Evolutionary conservation across 2,888 invertebrate species (phyloP).

Genomic region (Spisula solida): DNA sequence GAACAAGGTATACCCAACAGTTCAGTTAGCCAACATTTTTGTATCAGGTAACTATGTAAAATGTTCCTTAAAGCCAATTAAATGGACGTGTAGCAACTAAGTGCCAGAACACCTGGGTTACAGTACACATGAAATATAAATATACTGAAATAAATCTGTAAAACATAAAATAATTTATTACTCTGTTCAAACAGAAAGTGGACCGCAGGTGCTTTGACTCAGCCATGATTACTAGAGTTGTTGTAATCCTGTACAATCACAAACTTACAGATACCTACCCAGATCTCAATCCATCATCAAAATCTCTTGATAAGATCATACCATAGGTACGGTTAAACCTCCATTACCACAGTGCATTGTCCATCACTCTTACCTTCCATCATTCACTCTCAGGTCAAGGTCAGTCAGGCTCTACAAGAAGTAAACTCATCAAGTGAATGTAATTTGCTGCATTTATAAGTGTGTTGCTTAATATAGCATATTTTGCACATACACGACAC

Average conservation of each 20-base stretch:
- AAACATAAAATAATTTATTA: neutral
- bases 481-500: too few species aligned
- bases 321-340: neutral
- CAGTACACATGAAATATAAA: neutral
- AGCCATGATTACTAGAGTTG: neutral
- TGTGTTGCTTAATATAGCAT: too few species aligned
- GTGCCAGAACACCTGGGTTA: neutral
- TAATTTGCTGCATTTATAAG: too few species aligned
- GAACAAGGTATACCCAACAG: neutral
- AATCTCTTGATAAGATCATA: neutral
- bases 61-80: neutral
- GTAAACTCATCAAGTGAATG: too few species aligned
- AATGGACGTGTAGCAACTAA: neutral
- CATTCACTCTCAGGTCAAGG: too few species aligned
- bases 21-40: neutral
- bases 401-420: too few species aligned
- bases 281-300: neutral
- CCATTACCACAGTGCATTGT: too few species aligned
- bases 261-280: neutral
- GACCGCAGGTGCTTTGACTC: neutral
- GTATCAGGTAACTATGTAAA: neutral
- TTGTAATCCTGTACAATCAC: neutral
- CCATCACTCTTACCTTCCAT: too few species aligned
- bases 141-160: conserved; percentile 4
- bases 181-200: neutral